Evolutionary conservation across 2,888 invertebrate species (phyloP).

Genomic region (Philaethria dido): DNA sequence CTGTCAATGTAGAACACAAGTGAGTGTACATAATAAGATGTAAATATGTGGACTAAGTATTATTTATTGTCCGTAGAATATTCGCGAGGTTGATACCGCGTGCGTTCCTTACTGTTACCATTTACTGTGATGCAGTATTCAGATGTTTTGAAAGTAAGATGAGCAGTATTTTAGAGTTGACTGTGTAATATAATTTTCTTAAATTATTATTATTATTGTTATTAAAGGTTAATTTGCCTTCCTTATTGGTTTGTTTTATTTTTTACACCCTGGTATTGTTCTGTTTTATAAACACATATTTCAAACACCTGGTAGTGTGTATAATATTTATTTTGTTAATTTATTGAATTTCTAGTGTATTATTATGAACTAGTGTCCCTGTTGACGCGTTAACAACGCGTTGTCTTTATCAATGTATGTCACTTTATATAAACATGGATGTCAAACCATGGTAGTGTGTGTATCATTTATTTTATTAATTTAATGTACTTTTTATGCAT

Average conservation of each 20-base stretch:
- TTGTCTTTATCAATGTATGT: too few species aligned
- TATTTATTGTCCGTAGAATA: slow-evolving; percentile 59
- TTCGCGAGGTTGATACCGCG: slow-evolving; percentile 30
- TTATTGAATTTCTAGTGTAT: too few species aligned
- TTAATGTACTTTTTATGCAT: too few species aligned
- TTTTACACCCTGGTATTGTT: slow-evolving; percentile 19
- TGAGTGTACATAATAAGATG: slow-evolving; percentile 78
- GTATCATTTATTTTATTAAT: too few species aligned
- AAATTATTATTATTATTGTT: slow-evolving; percentile 73
- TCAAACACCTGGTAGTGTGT: too few species aligned
- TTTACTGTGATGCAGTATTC: slow-evolving; percentile 74
- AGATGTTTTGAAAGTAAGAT: slow-evolving; percentile 65
- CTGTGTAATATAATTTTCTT: slow-evolving; percentile 79
- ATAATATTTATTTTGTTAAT: too few species aligned
- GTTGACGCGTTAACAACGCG: too few species aligned
- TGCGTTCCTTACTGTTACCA: slow-evolving; percentile 52
- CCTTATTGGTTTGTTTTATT: slow-evolving; percentile 56
- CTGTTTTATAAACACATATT: too few species aligned
- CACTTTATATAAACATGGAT: too few species aligned
- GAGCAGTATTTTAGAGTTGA: slow-evolving; percentile 81
- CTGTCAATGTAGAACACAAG: slow-evolving; percentile 48
- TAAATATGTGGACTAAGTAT: slow-evolving; percentile 77
- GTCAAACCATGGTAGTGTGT: too few species aligned
- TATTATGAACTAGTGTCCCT: too few species aligned
- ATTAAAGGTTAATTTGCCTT: slow-evolving; percentile 74